Percentiles rank a stretch among this genome's conserved stretches.
phyloP scores from a whole-genome alignment of 2,797 vertebrate genomes.

The Myiotriccus ornatus region DNA sequence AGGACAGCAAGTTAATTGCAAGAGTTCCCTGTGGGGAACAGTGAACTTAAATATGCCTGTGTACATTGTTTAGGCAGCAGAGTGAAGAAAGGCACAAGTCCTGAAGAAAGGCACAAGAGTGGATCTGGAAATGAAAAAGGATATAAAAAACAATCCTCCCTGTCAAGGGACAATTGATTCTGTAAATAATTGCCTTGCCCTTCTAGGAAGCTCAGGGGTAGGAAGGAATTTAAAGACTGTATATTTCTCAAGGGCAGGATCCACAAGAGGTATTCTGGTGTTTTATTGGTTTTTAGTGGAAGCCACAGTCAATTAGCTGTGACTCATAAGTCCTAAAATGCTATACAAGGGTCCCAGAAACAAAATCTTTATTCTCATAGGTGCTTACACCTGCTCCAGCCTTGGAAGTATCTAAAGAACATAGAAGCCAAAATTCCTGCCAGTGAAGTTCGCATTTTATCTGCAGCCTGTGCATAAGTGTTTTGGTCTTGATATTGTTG shows the following conservation, averaged over 20 bases:
- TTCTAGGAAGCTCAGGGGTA: background rate
- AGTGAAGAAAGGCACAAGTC: background rate
- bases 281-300: background rate
- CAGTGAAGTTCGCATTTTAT: background rate
- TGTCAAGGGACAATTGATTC: slow-evolving; percentile 46
- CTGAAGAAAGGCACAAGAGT: slow-evolving; percentile 30
- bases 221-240: slow-evolving; percentile 13
- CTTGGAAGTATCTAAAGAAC: background rate
- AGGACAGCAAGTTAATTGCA: slow-evolving; percentile 75
- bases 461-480: background rate
- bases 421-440: background rate
- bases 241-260: background rate
- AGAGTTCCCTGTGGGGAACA: slow-evolving; percentile 39
- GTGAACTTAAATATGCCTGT: slow-evolving; percentile 54
- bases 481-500: background rate
- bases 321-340: background rate
- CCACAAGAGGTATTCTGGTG: background rate
- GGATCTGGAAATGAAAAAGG: background rate
- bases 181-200: slow-evolving; percentile 66
- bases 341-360: background rate
- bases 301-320: background rate
- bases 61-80: slow-evolving; percentile 51
- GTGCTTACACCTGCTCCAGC: background rate
- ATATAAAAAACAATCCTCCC: slow-evolving; percentile 6
- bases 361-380: background rate